These are phyloP conservation scores for Tragulus kanchil DNA, from an alignment of 2,113 vertebrate genomes.

Conservation along the genomic window DNA sequence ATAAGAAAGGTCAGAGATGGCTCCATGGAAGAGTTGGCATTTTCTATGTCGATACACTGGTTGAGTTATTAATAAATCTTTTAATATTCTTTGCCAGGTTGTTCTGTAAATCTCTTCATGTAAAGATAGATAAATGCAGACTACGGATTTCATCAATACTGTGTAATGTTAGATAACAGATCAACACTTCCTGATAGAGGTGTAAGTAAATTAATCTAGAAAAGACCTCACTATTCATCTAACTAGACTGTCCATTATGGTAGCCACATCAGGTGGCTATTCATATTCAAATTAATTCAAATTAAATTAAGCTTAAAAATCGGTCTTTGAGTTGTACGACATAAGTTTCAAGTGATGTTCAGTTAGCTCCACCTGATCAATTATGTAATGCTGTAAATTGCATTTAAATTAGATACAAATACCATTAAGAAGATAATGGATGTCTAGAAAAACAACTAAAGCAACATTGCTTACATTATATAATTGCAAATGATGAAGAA, in stretches of 20 bases:
- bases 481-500: neutral
- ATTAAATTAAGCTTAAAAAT: neutral
- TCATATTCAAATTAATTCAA: conserved; percentile 14
- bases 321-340: neutral
- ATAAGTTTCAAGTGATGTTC: neutral
- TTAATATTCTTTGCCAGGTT: neutral
- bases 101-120: neutral
- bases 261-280: neutral
- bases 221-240: neutral
- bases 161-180: neutral
- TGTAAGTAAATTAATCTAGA: neutral
- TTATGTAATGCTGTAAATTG: neutral
- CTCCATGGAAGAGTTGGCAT: neutral
- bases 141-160: neutral
- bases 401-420: conserved; percentile 20
- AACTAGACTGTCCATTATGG: neutral
- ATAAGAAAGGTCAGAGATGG: neutral
- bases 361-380: neutral
- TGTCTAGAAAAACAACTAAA: neutral
- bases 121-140: neutral
- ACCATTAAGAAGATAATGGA: neutral
- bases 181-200: neutral
- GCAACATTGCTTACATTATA: neutral
- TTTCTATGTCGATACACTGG: neutral
- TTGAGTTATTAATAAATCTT: neutral